A percentile compares a stretch with the other conserved stretches of the same genome.
Evolutionary conservation across 2,797 vertebrate species (phyloP).

Genomic region (Falco naumanni): DNA sequence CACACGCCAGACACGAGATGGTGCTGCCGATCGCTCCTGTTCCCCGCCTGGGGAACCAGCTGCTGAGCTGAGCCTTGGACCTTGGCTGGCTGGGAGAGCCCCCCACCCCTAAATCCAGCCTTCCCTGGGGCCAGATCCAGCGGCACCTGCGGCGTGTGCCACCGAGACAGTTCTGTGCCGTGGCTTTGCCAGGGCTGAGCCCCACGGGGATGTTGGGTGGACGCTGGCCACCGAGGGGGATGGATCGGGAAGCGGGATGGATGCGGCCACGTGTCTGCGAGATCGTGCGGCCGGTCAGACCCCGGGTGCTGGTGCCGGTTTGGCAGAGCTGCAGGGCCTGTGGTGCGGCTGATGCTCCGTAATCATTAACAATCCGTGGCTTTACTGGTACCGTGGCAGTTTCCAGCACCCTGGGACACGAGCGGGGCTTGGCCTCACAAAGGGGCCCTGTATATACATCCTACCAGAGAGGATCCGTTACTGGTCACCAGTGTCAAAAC

Average conservation of each 20-base stretch:
- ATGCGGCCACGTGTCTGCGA: rapidly evolving
- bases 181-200: not conserved
- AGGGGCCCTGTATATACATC: rapidly evolving
- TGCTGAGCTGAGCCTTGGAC: not conserved
- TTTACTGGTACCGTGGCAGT: not conserved
- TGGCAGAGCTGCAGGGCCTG: not conserved
- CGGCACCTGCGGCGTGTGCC: rapidly evolving
- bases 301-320: not conserved
- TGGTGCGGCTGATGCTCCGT: not conserved
- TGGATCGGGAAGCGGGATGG: too few species aligned
- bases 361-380: not conserved
- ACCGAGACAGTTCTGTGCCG: not conserved
- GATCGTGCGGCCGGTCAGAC: rapidly evolving
- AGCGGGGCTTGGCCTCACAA: not conserved
- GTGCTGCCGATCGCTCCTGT: slow-evolving; percentile 13
- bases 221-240: not conserved
- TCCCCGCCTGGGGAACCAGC: not conserved
- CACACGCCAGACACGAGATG: slow-evolving; percentile 21
- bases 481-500: rapidly evolving
- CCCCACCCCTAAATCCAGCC: not conserved
- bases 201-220: not conserved
- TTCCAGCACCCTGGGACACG: not conserved
- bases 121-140: not conserved
- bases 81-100: not conserved
- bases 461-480: not conserved